Conservation (phyloP, 2,113 vertebrate genomes). For the Gasterosteus nipponicus region DNA sequence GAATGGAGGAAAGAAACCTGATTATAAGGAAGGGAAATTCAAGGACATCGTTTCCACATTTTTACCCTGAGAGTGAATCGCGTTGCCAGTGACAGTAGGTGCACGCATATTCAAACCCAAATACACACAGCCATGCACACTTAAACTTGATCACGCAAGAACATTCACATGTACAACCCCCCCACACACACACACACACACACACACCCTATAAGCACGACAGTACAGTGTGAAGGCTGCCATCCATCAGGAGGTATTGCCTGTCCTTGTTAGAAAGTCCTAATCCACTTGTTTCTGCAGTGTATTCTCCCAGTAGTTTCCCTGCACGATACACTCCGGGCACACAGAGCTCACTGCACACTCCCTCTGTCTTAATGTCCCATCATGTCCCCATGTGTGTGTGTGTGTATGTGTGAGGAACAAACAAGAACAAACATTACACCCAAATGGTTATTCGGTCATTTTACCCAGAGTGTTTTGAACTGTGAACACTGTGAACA, state of each 20-base stretch:
- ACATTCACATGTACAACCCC: slow-evolving; percentile 31
- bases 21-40: slow-evolving; percentile 40
- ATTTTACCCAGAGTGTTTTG: neutral
- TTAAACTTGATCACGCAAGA: slow-evolving; percentile 31
- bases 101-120: neutral
- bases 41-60: slow-evolving; percentile 39
- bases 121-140: slow-evolving; percentile 32
- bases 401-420: neutral
- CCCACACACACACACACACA: slow-evolving; percentile 31
- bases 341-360: slow-evolving; percentile 30
- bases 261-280: slow-evolving; percentile 77
- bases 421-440: neutral
- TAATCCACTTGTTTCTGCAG: slow-evolving; percentile 79
- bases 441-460: neutral
- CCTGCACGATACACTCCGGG: slow-evolving; percentile 52
- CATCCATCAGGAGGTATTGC: slow-evolving; percentile 79
- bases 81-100: slow-evolving; percentile 22
- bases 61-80: slow-evolving; percentile 22
- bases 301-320: slow-evolving; percentile 68
- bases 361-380: slow-evolving; percentile 1
- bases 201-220: slow-evolving; percentile 38
- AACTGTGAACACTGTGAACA: neutral
- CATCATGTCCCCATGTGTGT: neutral
- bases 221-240: slow-evolving; percentile 61
- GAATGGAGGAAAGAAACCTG: slow-evolving; percentile 9